Percentiles rank a stretch among this genome's conserved stretches.
phyloP scores from a whole-genome alignment of 53 echinoderm and acorn worm genomes.

The Echinarachnius parma region DNA sequence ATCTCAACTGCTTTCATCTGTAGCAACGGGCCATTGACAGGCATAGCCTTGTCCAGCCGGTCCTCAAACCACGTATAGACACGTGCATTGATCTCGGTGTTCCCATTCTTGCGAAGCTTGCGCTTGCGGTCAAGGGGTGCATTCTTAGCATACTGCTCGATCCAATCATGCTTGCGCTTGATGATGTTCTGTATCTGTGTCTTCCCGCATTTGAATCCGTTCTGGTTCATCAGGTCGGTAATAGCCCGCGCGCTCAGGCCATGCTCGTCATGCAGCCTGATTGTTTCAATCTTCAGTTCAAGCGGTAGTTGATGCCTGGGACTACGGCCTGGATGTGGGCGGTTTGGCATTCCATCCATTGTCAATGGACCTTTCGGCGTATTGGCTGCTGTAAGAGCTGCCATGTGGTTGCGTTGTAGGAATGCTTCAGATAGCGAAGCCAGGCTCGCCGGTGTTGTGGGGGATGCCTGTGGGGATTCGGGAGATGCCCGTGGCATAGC shows the following conservation, averaged over 20 bases:
- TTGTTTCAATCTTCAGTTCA: conserved; percentile 47
- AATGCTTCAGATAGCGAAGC: no score
- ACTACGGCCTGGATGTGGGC: no score
- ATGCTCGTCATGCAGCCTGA: conserved; percentile 32
- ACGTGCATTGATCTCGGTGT: conserved; percentile 34
- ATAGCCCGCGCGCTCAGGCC: conserved; percentile 33
- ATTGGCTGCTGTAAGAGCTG: no score
- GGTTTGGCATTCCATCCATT: no score
- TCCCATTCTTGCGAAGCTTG: conserved; percentile 45
- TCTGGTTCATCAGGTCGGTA: conserved; percentile 11
- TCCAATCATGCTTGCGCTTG: conserved; percentile 34
- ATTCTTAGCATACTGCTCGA: conserved; percentile 21
- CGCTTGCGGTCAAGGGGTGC: conserved; percentile 22
- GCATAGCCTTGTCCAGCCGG: conserved; percentile 9
- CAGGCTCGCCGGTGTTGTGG: no score
- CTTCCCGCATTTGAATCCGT: conserved; percentile 50
- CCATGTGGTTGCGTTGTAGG: no score
- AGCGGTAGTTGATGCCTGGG: no score
- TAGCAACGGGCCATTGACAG: conserved; percentile 24
- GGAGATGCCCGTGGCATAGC: no score
- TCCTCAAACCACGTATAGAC: conserved; percentile 49
- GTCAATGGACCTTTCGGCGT: no score
- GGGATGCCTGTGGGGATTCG: no score
- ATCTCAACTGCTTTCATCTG: conserved; percentile 42
- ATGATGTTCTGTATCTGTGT: conserved; percentile 57